Evolutionary conservation across 1,140 invertebrate species (phyloP).

Genomic region (Drosophila melanogaster): DNA sequence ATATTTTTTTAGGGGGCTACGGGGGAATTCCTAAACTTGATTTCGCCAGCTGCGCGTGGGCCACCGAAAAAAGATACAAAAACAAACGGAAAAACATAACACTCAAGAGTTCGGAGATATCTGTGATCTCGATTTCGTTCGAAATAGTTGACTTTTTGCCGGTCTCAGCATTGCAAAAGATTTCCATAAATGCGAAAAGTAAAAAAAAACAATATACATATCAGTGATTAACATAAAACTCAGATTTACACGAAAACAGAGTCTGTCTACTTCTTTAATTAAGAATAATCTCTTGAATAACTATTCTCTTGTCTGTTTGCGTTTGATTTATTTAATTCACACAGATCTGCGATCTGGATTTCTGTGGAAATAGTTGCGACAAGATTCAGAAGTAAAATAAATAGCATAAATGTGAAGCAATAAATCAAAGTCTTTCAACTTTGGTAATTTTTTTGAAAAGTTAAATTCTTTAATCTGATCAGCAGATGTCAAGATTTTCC

Average conservation of each 20-base stretch:
- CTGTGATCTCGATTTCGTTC: conserved; percentile 41
- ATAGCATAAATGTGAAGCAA: conserved; percentile 1
- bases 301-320: conserved; percentile 1
- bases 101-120: conserved; percentile 20
- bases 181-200: conserved; percentile 48
- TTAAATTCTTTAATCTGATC: neutral
- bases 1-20: neutral
- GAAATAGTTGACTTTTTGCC: conserved; percentile 28
- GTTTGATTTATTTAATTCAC: conserved; percentile 28
- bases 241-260: neutral
- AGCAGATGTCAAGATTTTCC: neutral
- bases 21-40: conserved; percentile 44
- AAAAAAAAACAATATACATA: conserved; percentile 16
- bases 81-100: conserved; percentile 12
- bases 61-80: conserved; percentile 29
- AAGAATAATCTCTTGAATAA: conserved; percentile 42
- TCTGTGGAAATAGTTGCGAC: neutral
- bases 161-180: conserved; percentile 35
- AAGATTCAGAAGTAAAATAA: conserved; percentile 2
- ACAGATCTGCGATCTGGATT: conserved; percentile 2
- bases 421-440: neutral
- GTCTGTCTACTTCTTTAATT: conserved; percentile 31
- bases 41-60: conserved; percentile 64
- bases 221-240: conserved; percentile 1
- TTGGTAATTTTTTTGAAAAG: conserved; percentile 1